These are phyloP conservation scores for Tor tambroides DNA, from an alignment of 2,113 vertebrate species.

Conservation along the genomic window DNA sequence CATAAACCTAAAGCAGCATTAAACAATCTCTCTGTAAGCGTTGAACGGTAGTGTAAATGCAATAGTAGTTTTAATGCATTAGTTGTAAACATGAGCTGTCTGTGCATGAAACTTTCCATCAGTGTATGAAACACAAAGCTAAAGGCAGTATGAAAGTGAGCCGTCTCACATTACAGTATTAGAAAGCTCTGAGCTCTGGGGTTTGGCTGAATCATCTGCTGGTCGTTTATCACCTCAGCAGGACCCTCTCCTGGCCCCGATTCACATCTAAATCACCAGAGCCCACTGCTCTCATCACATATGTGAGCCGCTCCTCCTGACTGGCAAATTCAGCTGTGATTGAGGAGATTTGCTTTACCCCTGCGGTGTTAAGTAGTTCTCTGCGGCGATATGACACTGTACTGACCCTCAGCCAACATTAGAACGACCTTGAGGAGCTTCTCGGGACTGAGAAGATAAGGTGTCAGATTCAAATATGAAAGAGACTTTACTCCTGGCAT, in stretches of 20 bases:
- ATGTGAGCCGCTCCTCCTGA: constrained; percentile 77
- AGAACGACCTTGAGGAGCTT: constrained; percentile 81
- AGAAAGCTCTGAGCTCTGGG: constrained; percentile 71
- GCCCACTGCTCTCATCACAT: constrained; percentile 78
- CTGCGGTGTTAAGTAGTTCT: constrained; percentile 68
- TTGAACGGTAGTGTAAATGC: no score
- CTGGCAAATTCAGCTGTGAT: constrained; percentile 76
- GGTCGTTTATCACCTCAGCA: constrained; percentile 73
- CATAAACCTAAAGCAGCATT: no score
- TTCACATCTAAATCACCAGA: constrained; percentile 76
- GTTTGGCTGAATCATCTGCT: constrained; percentile 69
- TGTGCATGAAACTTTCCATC: constrained; percentile 55
- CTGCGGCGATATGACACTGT: constrained; percentile 70
- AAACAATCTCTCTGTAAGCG: no score
- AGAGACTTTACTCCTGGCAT: constrained; percentile 23
- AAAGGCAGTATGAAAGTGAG: constrained; percentile 47
- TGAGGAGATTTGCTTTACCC: constrained; percentile 77
- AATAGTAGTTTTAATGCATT: no score
- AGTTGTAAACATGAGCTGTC: no score
- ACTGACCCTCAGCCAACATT: constrained; percentile 83
- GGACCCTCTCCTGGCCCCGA: constrained; percentile 64
- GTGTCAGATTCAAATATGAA: constrained; percentile 70
- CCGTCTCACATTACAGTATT: constrained; percentile 74
- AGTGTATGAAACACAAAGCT: constrained; percentile 63
- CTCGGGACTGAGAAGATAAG: constrained; percentile 69